phyloP scores from a whole-genome alignment of 2,888 invertebrate genomes.

The Nymphalis c-album region DNA sequence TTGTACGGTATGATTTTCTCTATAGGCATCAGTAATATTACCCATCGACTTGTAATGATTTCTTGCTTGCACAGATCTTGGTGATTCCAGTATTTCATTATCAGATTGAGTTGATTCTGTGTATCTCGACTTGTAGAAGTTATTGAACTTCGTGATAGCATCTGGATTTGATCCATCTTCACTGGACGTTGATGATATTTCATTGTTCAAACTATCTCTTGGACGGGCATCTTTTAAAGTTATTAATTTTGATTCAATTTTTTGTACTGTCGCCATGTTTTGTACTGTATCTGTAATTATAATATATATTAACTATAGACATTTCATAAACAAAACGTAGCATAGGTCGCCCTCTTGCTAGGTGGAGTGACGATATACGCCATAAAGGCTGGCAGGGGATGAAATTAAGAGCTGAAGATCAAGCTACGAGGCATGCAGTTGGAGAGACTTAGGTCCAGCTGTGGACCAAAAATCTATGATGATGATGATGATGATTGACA shows the following conservation, averaged over 20 bases:
- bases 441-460: too few relatives aligned
- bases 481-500: too few relatives aligned
- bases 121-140: conserved; percentile 58
- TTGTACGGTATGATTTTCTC: conserved; percentile 46
- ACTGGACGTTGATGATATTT: conserved; percentile 66
- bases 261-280: conserved; percentile 64
- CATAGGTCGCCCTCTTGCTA: too few relatives aligned
- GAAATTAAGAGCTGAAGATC: too few relatives aligned
- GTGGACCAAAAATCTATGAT: too few relatives aligned
- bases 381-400: too few relatives aligned
- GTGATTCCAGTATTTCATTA: conserved; percentile 54
- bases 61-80: conserved; percentile 43
- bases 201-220: conserved; percentile 62
- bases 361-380: too few relatives aligned
- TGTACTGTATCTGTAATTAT: conserved; percentile 24
- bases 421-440: too few relatives aligned
- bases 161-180: conserved; percentile 48
- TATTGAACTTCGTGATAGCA: conserved; percentile 51
- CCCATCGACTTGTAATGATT: conserved; percentile 68
- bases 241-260: conserved; percentile 44
- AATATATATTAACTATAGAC: not conserved
- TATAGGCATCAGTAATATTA: conserved; percentile 58
- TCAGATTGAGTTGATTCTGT: conserved; percentile 58
- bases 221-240: conserved; percentile 36
- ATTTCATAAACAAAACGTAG: not conserved